Percentiles rank a stretch among this genome's conserved stretches.
Conservation (phyloP, 2,113 vertebrate species). For the Phoxinus phoxinus region DNA sequence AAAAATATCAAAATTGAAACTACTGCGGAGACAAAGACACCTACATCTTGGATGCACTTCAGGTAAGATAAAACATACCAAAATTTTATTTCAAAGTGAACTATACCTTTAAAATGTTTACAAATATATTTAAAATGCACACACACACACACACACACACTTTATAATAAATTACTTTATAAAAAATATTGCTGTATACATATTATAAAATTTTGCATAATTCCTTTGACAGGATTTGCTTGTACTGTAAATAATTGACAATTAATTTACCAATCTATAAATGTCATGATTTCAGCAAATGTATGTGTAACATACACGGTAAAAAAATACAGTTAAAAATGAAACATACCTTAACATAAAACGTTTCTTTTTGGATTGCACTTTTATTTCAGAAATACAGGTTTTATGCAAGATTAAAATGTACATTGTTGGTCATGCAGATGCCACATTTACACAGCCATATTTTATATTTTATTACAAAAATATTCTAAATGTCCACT, state of each 20-base stretch:
- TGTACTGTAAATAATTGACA: background rate
- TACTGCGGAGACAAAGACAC: too few relatives aligned
- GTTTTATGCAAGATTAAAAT: background rate
- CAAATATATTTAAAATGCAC: too few relatives aligned
- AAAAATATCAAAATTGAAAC: too few relatives aligned
- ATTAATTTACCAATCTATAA: background rate
- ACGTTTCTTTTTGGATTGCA: background rate
- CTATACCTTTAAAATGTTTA: too few relatives aligned
- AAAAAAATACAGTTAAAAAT: background rate
- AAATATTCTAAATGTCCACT: background rate
- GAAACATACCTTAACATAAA: background rate
- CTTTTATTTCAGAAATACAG: background rate
- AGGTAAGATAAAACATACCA: too few relatives aligned
- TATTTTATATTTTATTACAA: slow-evolving; percentile 4
- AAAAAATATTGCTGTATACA: too few relatives aligned
- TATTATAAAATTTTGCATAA: background rate
- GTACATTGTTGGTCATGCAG: background rate
- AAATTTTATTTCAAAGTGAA: too few relatives aligned
- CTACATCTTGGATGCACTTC: too few relatives aligned
- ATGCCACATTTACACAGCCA: background rate
- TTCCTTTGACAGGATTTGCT: background rate
- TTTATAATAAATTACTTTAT: too few relatives aligned
- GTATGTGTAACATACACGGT: background rate
- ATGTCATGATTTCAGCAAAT: background rate
- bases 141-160: too few relatives aligned